These are phyloP conservation scores for Phallusia fumigata DNA, from an alignment of 23 tunicate species.

Conservation along the genomic window DNA sequence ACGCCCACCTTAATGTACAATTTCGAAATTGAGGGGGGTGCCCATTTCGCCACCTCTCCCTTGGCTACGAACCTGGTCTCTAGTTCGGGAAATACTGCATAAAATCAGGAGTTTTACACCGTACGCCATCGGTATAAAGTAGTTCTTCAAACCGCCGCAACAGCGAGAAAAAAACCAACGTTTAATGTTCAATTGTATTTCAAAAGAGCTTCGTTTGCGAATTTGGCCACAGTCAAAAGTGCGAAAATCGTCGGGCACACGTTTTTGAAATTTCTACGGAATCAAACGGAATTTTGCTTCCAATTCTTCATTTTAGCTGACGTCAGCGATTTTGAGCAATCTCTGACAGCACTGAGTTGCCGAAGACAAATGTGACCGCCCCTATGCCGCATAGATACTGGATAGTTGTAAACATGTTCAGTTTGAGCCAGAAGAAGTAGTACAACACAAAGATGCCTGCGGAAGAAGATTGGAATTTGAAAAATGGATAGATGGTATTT, in stretches of 20 bases:
- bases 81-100: too few relatives aligned
- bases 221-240: neutral
- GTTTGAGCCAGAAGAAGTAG: slow-evolving; percentile 77
- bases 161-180: neutral
- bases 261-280: neutral
- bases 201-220: neutral
- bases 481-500: too few relatives aligned
- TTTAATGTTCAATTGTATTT: neutral
- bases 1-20: too few relatives aligned
- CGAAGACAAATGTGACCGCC: slow-evolving; percentile 80
- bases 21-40: too few relatives aligned
- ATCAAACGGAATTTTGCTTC: neutral
- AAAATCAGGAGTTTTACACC: too few relatives aligned
- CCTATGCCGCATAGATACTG: slow-evolving; percentile 75
- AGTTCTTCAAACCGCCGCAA: too few relatives aligned
- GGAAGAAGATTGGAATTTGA: neutral
- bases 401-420: slow-evolving; percentile 89
- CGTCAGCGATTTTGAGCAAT: slow-evolving; percentile 63
- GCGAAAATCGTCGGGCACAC: neutral
- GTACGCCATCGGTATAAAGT: too few relatives aligned
- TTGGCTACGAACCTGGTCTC: too few relatives aligned
- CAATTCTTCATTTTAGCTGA: neutral
- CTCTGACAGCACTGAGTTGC: slow-evolving; percentile 84
- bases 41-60: too few relatives aligned
- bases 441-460: slow-evolving; percentile 80